Evolutionary conservation across 2,797 vertebrate species (phyloP), one percentile per base, ranked within the genome.

Genomic region (Oryzias sinensis): DNA sequence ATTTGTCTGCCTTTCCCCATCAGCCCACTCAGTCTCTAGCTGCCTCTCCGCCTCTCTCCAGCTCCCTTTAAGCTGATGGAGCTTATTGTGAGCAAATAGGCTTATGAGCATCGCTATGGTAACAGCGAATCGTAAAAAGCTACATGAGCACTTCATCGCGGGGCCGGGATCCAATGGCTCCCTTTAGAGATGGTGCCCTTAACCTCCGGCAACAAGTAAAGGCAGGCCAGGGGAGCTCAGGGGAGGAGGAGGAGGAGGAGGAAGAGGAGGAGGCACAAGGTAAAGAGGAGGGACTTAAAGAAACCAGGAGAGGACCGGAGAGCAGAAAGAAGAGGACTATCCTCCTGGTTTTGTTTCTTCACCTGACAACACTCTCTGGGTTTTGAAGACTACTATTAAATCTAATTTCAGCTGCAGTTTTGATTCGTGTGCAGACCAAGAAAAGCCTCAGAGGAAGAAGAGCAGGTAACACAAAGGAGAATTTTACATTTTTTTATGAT

Each of bases 61-160:
- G 72, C 68, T 83, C 77, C 74, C 82, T 77, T 71, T 86, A 83
- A 82, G 86, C 83, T 77, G 83, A 88, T 86, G 83, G 82, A 87
- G 89, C 88, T 91, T 84, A 87, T 85, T 88, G 85, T 87, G 78
- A 79, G 86, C 85, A 91, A 91, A 91, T 88, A 91, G 89, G 90
- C 89, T 92, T 91, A 91, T 77, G 81, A 77, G 68, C 61, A 66
- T 92, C 77, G 43, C 92, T 88, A 92, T 92, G 86, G 91, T 81
- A 91, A 92, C 92, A 48, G 76, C 49, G 52, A 83, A 89, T 86
- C 65, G 72, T 83, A 83, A 85, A 80, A 79, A 79, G 79, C 81
- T 74, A 59, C 79, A 80, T 67, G 76, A 83, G 81, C 86, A 79
- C 81, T 83, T 88, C 83, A 83, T 81, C 82, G 62, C 69, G 6